A percentile compares a stretch with the other conserved stretches of the same genome.
Conservation (phyloP, 2,888 invertebrate genomes). For the Linnaemya tessellans region DNA sequence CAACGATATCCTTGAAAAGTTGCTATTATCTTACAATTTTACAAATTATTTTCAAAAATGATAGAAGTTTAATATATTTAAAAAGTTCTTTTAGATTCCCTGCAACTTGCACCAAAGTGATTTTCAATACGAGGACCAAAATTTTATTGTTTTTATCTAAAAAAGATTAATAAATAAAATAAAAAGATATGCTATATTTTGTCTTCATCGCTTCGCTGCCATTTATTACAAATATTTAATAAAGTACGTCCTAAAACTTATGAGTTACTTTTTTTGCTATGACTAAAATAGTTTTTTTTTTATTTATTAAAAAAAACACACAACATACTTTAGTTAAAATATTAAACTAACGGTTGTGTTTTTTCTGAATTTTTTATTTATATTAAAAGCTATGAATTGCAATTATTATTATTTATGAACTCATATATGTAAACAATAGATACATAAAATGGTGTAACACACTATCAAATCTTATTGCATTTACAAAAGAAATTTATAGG, state of each 20-base stretch:
- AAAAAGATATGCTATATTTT: slow-evolving; percentile 46
- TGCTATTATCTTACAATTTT: too few species aligned
- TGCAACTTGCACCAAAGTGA: too few species aligned
- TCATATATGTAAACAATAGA: slow-evolving; percentile 12
- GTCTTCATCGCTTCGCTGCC: slow-evolving; percentile 71
- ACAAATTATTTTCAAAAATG: too few species aligned
- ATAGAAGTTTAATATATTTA: too few species aligned
- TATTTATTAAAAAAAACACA: slow-evolving; percentile 48
- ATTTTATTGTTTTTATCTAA: background rate
- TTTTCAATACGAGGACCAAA: background rate
- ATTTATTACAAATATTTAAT: slow-evolving; percentile 66
- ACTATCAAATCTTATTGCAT: slow-evolving; percentile 35
- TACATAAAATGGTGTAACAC: slow-evolving; percentile 47
- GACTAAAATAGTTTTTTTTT: slow-evolving; percentile 52
- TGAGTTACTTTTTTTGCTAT: slow-evolving; percentile 67
- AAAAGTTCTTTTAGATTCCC: too few species aligned
- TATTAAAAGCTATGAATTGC: slow-evolving; percentile 67
- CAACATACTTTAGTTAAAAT: slow-evolving; percentile 63
- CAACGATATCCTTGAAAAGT: too few species aligned
- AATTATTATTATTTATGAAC: slow-evolving; percentile 51
- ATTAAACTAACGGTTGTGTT: slow-evolving; percentile 45
- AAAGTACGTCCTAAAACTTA: slow-evolving; percentile 67
- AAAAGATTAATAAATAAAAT: slow-evolving; percentile 26
- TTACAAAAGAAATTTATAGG: slow-evolving; percentile 14
- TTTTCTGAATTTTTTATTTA: background rate